These are phyloP conservation scores for Meriones psammophilus DNA, from an alignment of 2,797 vertebrate species.

Conservation along the genomic window DNA sequence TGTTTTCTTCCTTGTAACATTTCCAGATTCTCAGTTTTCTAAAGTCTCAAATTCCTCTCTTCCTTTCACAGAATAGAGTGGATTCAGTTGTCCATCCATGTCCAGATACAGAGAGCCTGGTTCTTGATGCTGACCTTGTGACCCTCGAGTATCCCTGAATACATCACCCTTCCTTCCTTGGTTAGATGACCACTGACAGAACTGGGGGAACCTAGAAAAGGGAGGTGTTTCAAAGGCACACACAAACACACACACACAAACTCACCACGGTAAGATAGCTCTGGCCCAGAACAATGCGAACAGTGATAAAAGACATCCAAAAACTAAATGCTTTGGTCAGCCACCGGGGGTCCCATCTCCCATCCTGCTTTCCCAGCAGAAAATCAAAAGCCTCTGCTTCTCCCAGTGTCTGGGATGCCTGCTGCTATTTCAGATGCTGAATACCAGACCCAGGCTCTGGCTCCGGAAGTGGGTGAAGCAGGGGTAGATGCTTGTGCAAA, in stretches of 20 bases:
- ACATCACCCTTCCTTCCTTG: background rate
- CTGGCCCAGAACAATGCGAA: background rate
- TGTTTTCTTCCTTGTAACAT: background rate
- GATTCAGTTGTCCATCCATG: accelerated
- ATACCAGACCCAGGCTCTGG: background rate
- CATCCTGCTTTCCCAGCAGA: background rate
- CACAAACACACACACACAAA: too few relatives aligned
- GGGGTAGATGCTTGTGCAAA: accelerated
- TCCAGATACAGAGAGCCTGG: background rate
- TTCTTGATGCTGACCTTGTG: background rate
- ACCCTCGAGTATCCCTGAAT: background rate
- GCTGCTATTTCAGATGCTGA: too few relatives aligned
- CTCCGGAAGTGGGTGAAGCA: background rate
- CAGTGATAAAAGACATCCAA: background rate
- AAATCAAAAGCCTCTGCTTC: background rate
- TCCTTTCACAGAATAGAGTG: background rate
- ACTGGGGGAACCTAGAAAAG: background rate
- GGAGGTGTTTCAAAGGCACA: background rate
- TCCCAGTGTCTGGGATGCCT: background rate
- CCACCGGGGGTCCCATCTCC: background rate
- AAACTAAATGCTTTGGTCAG: background rate
- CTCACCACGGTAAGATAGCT: too few relatives aligned
- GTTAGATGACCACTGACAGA: background rate
- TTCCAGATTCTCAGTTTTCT: background rate
- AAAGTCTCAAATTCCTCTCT: background rate